Percentiles rank a stretch among this genome's conserved stretches.
Conservation (phyloP, 1,140 invertebrate species). For the Philaenus spumarius region DNA sequence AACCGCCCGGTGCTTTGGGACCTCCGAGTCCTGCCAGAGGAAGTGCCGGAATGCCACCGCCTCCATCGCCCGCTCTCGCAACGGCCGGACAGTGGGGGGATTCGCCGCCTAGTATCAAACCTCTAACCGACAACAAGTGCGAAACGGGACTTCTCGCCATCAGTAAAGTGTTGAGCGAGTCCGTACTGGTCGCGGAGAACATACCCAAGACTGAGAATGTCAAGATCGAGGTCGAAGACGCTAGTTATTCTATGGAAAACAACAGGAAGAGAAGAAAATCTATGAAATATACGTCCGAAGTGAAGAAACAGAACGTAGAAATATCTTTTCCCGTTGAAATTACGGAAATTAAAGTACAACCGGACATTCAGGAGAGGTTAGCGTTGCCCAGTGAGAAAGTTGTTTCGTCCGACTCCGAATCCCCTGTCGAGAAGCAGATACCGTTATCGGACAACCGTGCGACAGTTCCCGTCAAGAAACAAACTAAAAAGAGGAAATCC, state of each 20-base stretch:
- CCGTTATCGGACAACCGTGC: conserved; percentile 10
- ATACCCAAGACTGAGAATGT: conserved; percentile 35
- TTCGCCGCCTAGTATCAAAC: conserved; percentile 2
- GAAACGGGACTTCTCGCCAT: conserved; percentile 29
- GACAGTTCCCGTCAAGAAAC: conserved; percentile 20
- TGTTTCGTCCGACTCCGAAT: conserved; percentile 8
- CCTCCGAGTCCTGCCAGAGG: conserved; percentile 26
- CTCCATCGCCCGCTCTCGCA: conserved; percentile 30
- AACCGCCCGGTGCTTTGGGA: conserved; percentile 50
- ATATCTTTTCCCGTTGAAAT: not conserved
- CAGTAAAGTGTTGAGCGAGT: conserved; percentile 35
- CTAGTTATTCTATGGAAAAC: conserved; percentile 36
- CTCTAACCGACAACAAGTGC: not conserved
- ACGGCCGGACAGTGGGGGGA: conserved; percentile 27
- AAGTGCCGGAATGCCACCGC: conserved; percentile 29
- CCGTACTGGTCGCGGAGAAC: conserved; percentile 31
- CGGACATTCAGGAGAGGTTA: conserved; percentile 13
- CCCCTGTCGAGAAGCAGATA: conserved; percentile 4
- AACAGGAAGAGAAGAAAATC: conserved; percentile 39
- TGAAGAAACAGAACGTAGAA: conserved; percentile 24
- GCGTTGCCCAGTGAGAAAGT: conserved; percentile 27
- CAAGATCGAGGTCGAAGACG: conserved; percentile 33
- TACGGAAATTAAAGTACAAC: conserved; percentile 3
- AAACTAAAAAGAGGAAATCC: conserved; percentile 18
- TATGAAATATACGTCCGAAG: conserved; percentile 1